phyloP scores from a whole-genome alignment of 2,888 invertebrate species.

The Aproaerema taeniolella region DNA sequence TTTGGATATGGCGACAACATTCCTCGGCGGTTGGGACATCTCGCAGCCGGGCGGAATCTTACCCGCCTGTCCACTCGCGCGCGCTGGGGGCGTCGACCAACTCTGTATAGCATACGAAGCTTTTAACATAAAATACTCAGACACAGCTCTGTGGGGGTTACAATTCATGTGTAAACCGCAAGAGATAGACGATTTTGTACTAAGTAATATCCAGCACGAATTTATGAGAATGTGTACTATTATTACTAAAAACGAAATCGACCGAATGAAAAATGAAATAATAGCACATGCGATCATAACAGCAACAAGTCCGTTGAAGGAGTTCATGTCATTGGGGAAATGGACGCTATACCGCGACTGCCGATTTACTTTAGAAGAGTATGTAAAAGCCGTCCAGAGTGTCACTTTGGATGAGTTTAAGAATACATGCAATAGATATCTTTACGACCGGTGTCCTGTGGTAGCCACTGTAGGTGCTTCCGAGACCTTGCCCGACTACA shows the following conservation, averaged over 20 bases:
- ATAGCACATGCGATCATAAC: slow-evolving; percentile 94
- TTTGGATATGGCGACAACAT: slow-evolving; percentile 94
- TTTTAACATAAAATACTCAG: slow-evolving; percentile 97
- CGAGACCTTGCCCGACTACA: slow-evolving; percentile 91
- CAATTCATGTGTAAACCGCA: slow-evolving; percentile 86
- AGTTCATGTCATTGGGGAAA: too few species aligned
- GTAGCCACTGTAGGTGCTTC: slow-evolving; percentile 93
- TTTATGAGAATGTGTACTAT: slow-evolving; percentile 91
- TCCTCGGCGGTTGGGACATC: slow-evolving; percentile 93
- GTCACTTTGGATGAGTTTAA: too few species aligned
- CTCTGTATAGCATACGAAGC: slow-evolving; percentile 94
- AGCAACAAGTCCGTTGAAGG: too few species aligned
- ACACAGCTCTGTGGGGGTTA: slow-evolving; percentile 97
- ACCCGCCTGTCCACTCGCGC: slow-evolving; percentile 88
- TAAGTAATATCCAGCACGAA: slow-evolving; percentile 82
- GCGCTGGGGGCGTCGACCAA: slow-evolving; percentile 79
- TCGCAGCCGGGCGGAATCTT: slow-evolving; percentile 90
- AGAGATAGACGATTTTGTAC: slow-evolving; percentile 82
- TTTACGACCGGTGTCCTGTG: slow-evolving; percentile 94
- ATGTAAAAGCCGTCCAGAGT: too few species aligned
- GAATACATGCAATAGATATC: slow-evolving; percentile 90
- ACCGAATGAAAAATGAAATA: slow-evolving; percentile 91
- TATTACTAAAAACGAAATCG: slow-evolving; percentile 91
- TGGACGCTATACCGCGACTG: slow-evolving; percentile 71
- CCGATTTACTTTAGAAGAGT: too few species aligned